Base-by-base conservation (phyloP, 2,113 vertebrate genomes). In the Macaca nemestrina region DNA sequence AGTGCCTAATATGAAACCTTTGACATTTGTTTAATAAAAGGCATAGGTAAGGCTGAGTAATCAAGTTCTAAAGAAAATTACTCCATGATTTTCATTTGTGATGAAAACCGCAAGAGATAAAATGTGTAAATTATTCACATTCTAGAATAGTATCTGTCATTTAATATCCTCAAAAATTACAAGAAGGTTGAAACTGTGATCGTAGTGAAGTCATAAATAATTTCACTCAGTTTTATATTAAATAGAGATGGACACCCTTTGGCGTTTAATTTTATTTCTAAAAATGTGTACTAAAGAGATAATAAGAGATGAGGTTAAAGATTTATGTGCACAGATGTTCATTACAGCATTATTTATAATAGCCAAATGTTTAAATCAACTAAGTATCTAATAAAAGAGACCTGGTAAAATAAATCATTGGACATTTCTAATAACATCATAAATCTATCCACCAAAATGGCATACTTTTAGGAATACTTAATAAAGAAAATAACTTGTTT, bases 241-340 rank as follows among this genome's bases (percentile, higher is more conserved):
- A 67, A 79, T 68, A 93, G 38, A 78, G 20, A 70, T 90, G 61
- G 23, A 75, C 25, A 94, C 5, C 30, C 32, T 61, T 87, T 93
- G 68, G 14, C 45, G 80, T 82, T 95, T 82, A 86, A 79, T 84
- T 89, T 97, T 87, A 94, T 89, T 91, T 94, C 40, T 87, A 70
- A 40, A 87, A 93, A 84, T 73, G 27, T 50, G 14, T 85, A 76
- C 61, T 32, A 68, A 52, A 23, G 22, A 88, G 57, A 70, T 59
- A 59, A 83, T 80, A 84, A 84, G 48, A 90, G 12, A 59, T 90
- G 38, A 90, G n/a, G 35, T 87, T 30, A 73, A 93, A 95, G 90
- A 90, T 86, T 95, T 79, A 84, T 57, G 30, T 50, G 43, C 55
- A 90, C 48, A 88, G 68, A 96, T 96, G 55, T 88, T 96, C 27